A percentile compares a stretch with the other conserved stretches of the same genome.
These are phyloP conservation scores for Philonicus albiceps DNA, from an alignment of 2,888 invertebrate genomes.

Conservation along the genomic window DNA sequence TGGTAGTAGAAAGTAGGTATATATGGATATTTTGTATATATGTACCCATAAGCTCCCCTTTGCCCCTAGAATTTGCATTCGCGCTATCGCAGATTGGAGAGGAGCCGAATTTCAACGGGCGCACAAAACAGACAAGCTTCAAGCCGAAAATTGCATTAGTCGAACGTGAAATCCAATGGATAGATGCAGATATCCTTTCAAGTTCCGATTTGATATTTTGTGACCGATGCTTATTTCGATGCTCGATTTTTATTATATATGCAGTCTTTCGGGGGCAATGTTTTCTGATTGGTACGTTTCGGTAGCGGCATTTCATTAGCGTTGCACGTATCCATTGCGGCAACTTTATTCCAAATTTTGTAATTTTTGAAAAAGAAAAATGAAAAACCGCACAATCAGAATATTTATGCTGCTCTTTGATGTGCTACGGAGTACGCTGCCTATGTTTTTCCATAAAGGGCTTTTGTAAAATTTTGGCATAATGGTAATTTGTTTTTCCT, in stretches of 20 bases:
- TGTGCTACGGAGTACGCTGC: neutral
- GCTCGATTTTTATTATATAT: neutral
- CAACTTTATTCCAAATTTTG: neutral
- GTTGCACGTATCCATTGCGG: neutral
- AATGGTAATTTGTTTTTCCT: neutral
- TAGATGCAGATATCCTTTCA: conserved; percentile 27
- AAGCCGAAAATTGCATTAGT: conserved; percentile 12
- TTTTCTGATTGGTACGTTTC: neutral
- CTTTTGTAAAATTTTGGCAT: neutral
- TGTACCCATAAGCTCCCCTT: neutral
- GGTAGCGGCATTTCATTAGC: neutral
- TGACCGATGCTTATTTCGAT: neutral
- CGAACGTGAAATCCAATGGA: conserved; percentile 4
- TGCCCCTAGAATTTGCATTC: neutral
- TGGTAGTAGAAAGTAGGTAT: neutral
- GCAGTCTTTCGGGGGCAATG: neutral
- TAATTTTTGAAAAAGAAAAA: neutral
- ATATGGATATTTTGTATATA: neutral
- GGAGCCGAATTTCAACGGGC: neutral
- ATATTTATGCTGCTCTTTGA: neutral
- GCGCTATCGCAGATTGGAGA: neutral
- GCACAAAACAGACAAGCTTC: neutral
- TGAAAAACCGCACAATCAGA: neutral
- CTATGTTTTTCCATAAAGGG: neutral
- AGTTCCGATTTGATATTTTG: conserved; percentile 21